A percentile compares a stretch with the other conserved stretches of the same genome.
phyloP scores from a whole-genome alignment of 2,113 vertebrate genomes.

The Ceuthmochares aereus region DNA sequence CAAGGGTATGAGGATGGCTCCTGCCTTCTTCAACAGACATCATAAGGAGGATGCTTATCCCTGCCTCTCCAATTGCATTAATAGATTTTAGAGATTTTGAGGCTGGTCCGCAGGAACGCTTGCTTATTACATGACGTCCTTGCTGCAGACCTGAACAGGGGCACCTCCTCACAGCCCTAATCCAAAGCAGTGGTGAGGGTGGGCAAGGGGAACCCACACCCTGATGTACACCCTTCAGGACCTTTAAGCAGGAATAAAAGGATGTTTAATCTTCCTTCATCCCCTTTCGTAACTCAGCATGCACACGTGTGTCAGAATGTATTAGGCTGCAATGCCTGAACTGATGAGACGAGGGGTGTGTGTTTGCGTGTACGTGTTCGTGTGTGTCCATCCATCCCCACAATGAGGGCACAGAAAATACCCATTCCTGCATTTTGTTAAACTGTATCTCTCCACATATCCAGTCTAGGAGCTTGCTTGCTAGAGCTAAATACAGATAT shows the following conservation, averaged over 20 bases:
- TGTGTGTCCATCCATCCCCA: not conserved
- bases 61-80: accelerated
- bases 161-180: not conserved
- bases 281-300: not conserved
- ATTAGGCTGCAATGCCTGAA: not conserved
- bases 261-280: not conserved
- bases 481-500: constrained; percentile 55
- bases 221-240: not conserved
- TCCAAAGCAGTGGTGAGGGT: accelerated
- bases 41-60: accelerated
- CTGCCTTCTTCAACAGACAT: accelerated
- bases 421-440: not conserved
- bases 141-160: accelerated
- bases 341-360: not conserved
- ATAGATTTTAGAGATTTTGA: not conserved
- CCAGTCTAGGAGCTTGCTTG: not conserved
- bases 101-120: not conserved
- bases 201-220: not conserved
- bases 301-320: not conserved
- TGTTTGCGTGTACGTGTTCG: too few relatives aligned
- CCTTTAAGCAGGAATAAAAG: not conserved
- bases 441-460: not conserved
- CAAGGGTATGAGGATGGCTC: not conserved
- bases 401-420: not conserved
- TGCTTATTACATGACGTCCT: not conserved